Conservation (phyloP, 2,888 invertebrate genomes). For the Scelioninae gen. 2 region DNA sequence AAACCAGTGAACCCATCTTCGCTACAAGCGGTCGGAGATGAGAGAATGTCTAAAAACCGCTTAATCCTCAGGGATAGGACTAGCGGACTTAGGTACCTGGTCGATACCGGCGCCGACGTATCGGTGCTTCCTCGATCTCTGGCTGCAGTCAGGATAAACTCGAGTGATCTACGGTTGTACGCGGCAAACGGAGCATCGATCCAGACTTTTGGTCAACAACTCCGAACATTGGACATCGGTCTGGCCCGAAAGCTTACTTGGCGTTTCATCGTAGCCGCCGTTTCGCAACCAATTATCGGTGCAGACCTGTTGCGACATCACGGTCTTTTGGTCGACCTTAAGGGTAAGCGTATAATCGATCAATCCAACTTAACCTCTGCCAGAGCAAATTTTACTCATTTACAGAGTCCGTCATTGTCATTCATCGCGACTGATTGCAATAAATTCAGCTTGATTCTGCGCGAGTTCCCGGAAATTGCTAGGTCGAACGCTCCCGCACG, state of each 20-base stretch:
- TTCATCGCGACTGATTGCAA: background rate
- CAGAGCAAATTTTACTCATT: background rate
- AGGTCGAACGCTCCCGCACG: background rate
- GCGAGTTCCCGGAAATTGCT: background rate
- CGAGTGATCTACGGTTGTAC: too few species aligned
- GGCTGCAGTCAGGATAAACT: too few species aligned
- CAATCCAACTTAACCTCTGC: background rate
- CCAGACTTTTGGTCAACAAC: background rate
- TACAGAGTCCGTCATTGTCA: background rate
- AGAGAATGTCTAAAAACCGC: background rate
- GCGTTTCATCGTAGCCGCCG: background rate
- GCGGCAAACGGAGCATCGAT: background rate
- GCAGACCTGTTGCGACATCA: background rate
- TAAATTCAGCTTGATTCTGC: background rate
- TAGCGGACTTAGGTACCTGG: background rate
- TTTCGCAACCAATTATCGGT: background rate
- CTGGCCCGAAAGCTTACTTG: background rate
- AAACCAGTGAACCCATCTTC: background rate
- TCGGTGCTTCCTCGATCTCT: constrained; percentile 2
- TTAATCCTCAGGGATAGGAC: background rate
- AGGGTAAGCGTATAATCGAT: background rate
- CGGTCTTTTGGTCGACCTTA: background rate
- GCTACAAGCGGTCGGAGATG: constrained; percentile 3
- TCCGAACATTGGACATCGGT: background rate
- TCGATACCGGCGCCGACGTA: constrained; percentile 6